These are phyloP conservation scores for Mormoops blainvillei DNA, from an alignment of 2,113 vertebrate species.

Conservation along the genomic window DNA sequence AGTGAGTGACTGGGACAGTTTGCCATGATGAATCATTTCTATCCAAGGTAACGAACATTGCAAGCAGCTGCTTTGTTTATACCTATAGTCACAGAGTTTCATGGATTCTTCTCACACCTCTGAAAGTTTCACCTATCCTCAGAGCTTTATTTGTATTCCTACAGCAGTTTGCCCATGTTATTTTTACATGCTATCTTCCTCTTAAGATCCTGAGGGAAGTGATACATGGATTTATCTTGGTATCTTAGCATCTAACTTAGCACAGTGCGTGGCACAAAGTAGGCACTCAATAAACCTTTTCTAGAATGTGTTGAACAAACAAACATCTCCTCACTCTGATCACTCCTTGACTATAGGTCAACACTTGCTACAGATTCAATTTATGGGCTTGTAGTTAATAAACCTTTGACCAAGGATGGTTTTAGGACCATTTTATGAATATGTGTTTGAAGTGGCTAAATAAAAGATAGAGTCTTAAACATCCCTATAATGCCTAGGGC, in stretches of 20 bases:
- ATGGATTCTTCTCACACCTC: background rate
- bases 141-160: background rate
- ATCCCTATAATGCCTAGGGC: background rate
- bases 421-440: constrained; percentile 26
- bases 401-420: background rate
- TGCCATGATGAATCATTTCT: background rate
- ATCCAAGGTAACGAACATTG: background rate
- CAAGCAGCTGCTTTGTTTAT: background rate
- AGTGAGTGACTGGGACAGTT: background rate
- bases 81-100: background rate
- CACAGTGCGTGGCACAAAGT: background rate
- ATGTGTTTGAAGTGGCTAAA: background rate
- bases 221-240: background rate
- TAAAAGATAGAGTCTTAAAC: background rate
- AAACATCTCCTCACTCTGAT: background rate
- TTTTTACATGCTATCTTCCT: background rate
- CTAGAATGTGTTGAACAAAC: background rate
- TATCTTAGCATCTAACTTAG: background rate
- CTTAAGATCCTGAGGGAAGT: background rate
- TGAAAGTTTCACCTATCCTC: background rate
- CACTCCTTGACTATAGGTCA: background rate
- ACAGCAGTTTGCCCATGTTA: background rate
- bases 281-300: background rate
- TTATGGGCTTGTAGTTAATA: background rate
- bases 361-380: background rate